Conservation (phyloP, 30 jellyfish, hydroid and myxozoan genomes). For the Chrysaora quinquecirrha region DNA sequence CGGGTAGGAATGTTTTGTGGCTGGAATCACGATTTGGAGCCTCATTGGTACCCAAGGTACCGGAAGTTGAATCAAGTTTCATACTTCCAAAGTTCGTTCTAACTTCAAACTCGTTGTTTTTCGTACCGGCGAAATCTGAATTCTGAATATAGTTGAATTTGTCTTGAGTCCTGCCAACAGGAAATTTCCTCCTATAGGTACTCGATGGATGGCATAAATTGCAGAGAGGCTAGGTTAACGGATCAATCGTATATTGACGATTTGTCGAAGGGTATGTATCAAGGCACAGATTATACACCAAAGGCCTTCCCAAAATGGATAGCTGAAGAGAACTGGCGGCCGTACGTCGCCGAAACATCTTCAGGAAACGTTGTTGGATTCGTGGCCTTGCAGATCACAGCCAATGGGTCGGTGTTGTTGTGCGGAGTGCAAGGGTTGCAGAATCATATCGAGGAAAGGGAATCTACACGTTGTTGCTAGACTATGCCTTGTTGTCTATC, state of each 20-base stretch:
- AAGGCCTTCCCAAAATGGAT: slow-evolving; percentile 47
- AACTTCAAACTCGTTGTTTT: no score
- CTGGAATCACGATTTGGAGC: no score
- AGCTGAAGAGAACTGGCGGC: slow-evolving; percentile 46
- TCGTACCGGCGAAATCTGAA: no score
- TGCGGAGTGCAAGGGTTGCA: slow-evolving; percentile 58
- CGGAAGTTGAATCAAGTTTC: no score
- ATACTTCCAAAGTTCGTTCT: no score
- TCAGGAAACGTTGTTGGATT: slow-evolving; percentile 44
- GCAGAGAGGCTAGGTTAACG: slow-evolving; percentile 20
- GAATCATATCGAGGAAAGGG: slow-evolving; percentile 58
- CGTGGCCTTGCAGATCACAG: slow-evolving; percentile 42
- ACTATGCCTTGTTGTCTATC: slow-evolving; percentile 13
- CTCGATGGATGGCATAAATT: neutral
- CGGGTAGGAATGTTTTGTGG: no score
- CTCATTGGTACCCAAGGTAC: no score
- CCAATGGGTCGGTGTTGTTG: slow-evolving; percentile 49
- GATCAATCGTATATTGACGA: slow-evolving; percentile 35
- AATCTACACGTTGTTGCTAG: slow-evolving; percentile 28
- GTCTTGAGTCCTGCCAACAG: no score
- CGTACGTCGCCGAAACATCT: slow-evolving; percentile 39
- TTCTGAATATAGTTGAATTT: no score
- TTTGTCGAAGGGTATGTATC: slow-evolving; percentile 30
- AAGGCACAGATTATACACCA: slow-evolving; percentile 37
- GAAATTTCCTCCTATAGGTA: no score